Evolutionary conservation across 2,797 vertebrate genomes (phyloP), one percentile per base, ranked within the genome.

Genomic region (Chaenodraco wilsoni): DNA sequence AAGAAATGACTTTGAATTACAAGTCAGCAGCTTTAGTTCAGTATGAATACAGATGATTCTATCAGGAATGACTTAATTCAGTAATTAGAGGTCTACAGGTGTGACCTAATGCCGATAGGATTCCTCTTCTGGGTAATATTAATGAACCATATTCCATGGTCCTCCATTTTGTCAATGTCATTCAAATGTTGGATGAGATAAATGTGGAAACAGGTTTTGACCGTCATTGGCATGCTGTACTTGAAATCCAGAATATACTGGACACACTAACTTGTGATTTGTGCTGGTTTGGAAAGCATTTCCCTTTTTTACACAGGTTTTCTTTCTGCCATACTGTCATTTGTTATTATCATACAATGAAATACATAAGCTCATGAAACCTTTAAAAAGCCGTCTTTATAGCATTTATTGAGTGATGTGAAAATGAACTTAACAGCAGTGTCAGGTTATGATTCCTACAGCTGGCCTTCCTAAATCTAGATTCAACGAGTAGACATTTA

Each of bases 341-440:
- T 54, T 76, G 81, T 87, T 85, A 83, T 33, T 84, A 69, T 23
- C 19, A 45, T 60, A 54, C 43, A 57, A 77, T 74, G 44, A 82
- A 87, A 88, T 87, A 87, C 86, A 88, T 54, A 51, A 43, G 43
- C 49, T 61, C 4, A 60, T 48, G 33, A 78, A 84, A 79, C 21
- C 43, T 17, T 51, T 54, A 54, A 63, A 70, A 76, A 27, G 9
- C 4, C 11, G n/a, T 60, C 41, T 44, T 7, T 17, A 16, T 9
- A 1, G 13, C n/a, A 8, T 85, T 68, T 33, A 74, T 72, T 78
- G 27, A 79, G 15, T 57, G 41, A 17, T 68, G 23, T 74, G 16
- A 50, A 45, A 62, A 60, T 16, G 2, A 17, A 48, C 8, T 48
- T 9, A 3, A 49, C 21, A 14, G 2, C 0, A n/a, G 40, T 12